Base-by-base conservation (phyloP, 2,113 vertebrate species). In the Aegotheles bennettii region DNA sequence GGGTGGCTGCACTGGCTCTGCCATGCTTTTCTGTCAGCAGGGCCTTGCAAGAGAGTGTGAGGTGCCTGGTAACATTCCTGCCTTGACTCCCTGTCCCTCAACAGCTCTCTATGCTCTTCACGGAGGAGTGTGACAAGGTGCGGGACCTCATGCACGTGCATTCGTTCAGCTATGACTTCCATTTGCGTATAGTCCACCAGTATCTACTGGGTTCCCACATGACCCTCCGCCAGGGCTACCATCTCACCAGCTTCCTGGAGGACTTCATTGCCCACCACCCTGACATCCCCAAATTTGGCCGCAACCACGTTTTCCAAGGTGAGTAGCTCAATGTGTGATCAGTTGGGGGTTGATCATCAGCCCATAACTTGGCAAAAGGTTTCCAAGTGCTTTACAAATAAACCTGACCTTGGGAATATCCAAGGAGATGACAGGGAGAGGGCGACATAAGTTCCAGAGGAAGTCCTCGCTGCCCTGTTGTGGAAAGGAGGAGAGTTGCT, bases 111-210 rank as follows among this genome's bases (percentile, higher is more conserved):
- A 99, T 99, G 99, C 98, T 99, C 70, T 99, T 99, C 98, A 99
- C 99, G 0, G 99, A 99, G 97, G 99, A 99, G 96, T 99, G 99
- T 5, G 99, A 99, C 97, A 99, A 99, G 94, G 99, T 99, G 76
- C 98, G 99, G 45, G 99, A 99, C 94, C 98, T 99, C 97, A 99
- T 99, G 99, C 99, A 99, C 0, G 99, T 99, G 38, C 99, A 99
- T 96, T 99, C 99, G 0, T 99, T 99, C 98, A 99, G 99, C 98
- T 99, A 99, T 0, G 99, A 99, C 97, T 99, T 99, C 97, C 99
- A 99, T 96, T 97, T 99, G 95, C 98, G 99, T 31, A 98, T 99
- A n/a, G 98, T 99, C 81, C 99, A 99, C 97, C 99, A 99, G 95
- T 99, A 99, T 11, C 97, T 99, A 93, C 97, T 99, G 60, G 99